Base-by-base conservation (phyloP, 2,113 vertebrate genomes). In the Sinosuthora webbiana region DNA sequence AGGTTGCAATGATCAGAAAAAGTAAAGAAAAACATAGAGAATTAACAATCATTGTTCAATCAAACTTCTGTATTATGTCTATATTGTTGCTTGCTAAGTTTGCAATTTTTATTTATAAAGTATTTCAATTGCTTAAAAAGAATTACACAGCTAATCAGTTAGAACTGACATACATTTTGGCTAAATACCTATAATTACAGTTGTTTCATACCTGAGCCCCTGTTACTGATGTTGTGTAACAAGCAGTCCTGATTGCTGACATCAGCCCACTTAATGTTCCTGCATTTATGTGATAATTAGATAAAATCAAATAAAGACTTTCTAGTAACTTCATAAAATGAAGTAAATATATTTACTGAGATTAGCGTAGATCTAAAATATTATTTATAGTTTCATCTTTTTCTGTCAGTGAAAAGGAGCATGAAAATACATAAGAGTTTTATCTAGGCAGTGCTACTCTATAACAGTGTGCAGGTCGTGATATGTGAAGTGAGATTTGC, bases 171-270 rank as follows among this genome's bases (percentile, higher is more conserved):
- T 96, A 94, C 88, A 90, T 98, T 97, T 97, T 96, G 93, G 88
- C 94, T 98, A 97, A 98, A 98, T 97, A 96, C 96, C 96, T 97
- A 95, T 98, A 98, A 98, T 98, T 97, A 98, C 87, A 97, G 96
- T 96, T 97, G 95, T 96, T 98, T 97, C 97, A 96, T 97, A 98
- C 98, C 98, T 97, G 97, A 97, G 96, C 90, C 96, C 95, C 94
- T 96, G 95, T 98, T 97, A 95, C 86, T 92, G 97, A 97, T 98
- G 97, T 98, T 97, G 96, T 97, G 92, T 97, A 98, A 98, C 97
- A 98, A 98, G 96, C 92, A 97, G 95, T 93, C 95, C 95, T 98
- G 97, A 97, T 98, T 98, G 94, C 98, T 91, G 96, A 96, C 97
- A 98, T 95, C 94, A 97, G 96, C 95, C 97, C 71, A 35, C 97